Evolutionary conservation across 2,113 vertebrate genomes (phyloP), one percentile per base, ranked within the genome.

Genomic region (Dermatemys mawii): DNA sequence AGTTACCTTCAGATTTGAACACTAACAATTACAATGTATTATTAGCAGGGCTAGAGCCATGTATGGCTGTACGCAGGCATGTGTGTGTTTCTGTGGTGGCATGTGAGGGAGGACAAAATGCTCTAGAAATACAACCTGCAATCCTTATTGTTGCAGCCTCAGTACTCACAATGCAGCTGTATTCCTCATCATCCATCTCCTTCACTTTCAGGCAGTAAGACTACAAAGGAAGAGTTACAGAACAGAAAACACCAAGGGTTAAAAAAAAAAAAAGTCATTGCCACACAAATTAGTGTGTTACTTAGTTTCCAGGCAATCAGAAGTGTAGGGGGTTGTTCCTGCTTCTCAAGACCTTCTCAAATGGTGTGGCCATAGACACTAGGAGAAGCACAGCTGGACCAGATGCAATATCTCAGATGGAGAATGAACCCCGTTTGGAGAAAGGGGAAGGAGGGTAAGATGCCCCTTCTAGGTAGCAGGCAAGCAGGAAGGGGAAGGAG

Each of bases 201-300:
- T 99, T 99, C 98, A 99, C 99, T 98, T 99, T 99, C 96, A 99
- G 97, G 97, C 99, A 99, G 95, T 99, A 99, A 0, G 99, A 99
- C 99, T 99, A 98, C 1, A 81, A 85, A 85, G 97, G 79, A 96
- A 35, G n/a, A n/a, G 10, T 96, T 89, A 21, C 55, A 60, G 51
- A 81, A 17, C 38, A 91, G 35, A 4, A 90, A 92, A 90, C 13
- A 86, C 75, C 92, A 84, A 84, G 17, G 84, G 84, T 86, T 35
- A 88, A 80, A 84, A 91, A 86, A 49, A 19, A 53, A 91, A 84
- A 49, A 16, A 51, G 80, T 67, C 32, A 86, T 32, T 4, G 91
- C 53, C 24, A 73, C 13, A 12, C 14, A 78, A 2, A 94, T 29
- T 29, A 48, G 17, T 16, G 21, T 16, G 22, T 29, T 8, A 27